Evolutionary conservation across 2,888 invertebrate genomes (phyloP).

Genomic region (Subacronicta megacephala): DNA sequence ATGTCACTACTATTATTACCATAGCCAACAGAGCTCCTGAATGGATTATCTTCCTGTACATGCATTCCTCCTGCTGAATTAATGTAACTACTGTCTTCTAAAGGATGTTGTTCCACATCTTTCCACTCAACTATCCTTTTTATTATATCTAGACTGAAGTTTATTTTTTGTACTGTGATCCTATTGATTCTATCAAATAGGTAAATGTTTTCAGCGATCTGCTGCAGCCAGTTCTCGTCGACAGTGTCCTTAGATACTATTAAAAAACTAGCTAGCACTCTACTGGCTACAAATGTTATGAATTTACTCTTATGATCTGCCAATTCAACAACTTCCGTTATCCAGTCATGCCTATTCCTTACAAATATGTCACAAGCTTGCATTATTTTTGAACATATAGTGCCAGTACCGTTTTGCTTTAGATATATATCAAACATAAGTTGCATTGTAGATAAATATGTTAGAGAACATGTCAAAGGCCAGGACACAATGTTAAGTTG

Average conservation of each 20-base stretch:
- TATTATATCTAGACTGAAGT: conserved; percentile 95
- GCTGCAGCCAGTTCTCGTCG: conserved; percentile 94
- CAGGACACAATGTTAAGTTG: conserved; percentile 86
- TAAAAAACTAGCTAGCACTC: conserved; percentile 95
- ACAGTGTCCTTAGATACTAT: conserved; percentile 95
- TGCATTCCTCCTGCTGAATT: conserved; percentile 75
- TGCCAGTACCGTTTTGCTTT: conserved; percentile 95
- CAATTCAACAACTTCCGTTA: conserved; percentile 95
- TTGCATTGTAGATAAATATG: conserved; percentile 95
- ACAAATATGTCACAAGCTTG: conserved; percentile 94
- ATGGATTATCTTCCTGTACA: conserved; percentile 85
- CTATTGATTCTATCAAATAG: conserved; percentile 91
- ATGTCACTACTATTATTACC: conserved; percentile 65
- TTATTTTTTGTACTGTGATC: conserved; percentile 92
- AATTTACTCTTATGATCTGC: conserved; percentile 94
- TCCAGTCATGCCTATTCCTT: conserved; percentile 94
- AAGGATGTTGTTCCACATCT: conserved; percentile 94
- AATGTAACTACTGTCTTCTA: conserved; percentile 91
- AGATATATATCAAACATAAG: conserved; percentile 95
- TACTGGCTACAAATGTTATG: conserved; percentile 94
- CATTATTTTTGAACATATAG: conserved; percentile 94
- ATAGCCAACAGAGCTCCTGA: conserved; percentile 79
- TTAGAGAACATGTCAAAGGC: conserved; percentile 89
- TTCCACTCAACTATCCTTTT: conserved; percentile 97
- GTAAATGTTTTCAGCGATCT: conserved; percentile 93